Base-by-base conservation (phyloP, 2,888 invertebrate genomes). In the Tachina lurida region DNA sequence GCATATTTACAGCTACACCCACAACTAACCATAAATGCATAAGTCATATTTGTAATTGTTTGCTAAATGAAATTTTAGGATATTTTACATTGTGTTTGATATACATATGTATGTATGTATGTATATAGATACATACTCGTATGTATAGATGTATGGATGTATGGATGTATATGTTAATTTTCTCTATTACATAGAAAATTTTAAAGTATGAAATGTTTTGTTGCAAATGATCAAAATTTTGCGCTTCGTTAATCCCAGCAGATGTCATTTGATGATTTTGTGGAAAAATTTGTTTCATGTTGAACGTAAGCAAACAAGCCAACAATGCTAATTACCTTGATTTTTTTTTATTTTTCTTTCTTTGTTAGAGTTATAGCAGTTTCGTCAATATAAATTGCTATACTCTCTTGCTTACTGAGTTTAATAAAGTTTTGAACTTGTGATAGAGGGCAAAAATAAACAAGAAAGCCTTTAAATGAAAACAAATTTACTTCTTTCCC, bases 231-330 rank as follows among this genome's bases (percentile, higher is more conserved):
- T 90, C 89, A 90, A 89, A 91, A 91, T 89, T 90, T 90, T 90
- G 88, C 90, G 91, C 90, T 91, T 90, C 90, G 91, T 88, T 91
- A 91, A 91, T 91, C 91, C 88, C 87, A 84, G 87, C 91, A 90
- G 90, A 90, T 91, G 91, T 83, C 87, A 87, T 85, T 87, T 85
- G 85, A 81, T 84, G 84, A 74, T 68, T 77, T 83, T 81, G 74
- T 22, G 10, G 17, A 43, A 22, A 8, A 52, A 8, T 41, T 31
- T 31, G 43, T 58, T 22, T 15, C 47, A 56, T 65, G 39, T 73
- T 52, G 45, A 10, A 58, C 17, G 67, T 19, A 54, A 39, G 54
- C 70, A 68, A 76, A 83, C 79, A 76, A 67, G 52, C 79, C 79
- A 86, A 86, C 79, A 83, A 76, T 83, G 86, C 86, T 86, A 86